Conservation (phyloP, 2,888 invertebrate genomes). For the Argyresthia goedartella region DNA sequence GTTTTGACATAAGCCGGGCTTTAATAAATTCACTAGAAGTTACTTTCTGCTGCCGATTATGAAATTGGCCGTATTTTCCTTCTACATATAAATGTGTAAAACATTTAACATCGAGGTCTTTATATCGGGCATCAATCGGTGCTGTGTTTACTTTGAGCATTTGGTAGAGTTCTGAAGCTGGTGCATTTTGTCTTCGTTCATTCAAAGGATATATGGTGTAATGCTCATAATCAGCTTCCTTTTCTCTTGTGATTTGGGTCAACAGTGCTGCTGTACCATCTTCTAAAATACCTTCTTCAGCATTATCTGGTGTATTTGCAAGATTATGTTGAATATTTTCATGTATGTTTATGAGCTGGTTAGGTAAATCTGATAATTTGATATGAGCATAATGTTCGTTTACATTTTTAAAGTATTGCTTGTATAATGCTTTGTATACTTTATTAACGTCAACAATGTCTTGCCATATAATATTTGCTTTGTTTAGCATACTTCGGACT, state of each 20-base stretch:
- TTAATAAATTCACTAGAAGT: conserved; percentile 14
- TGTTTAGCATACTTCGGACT: conserved; percentile 7
- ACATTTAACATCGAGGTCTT: conserved; percentile 8
- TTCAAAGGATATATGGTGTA: too few species aligned
- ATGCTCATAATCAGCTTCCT: conserved; percentile 10
- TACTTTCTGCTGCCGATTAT: conserved; percentile 11
- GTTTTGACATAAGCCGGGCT: conserved; percentile 9
- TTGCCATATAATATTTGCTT: conserved; percentile 16
- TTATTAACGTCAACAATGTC: conserved; percentile 23
- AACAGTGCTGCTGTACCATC: neutral
- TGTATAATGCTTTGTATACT: conserved; percentile 20
- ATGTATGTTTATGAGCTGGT: conserved; percentile 3
- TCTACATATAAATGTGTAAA: conserved; percentile 14
- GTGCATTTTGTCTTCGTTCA: neutral
- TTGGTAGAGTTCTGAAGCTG: conserved; percentile 14
- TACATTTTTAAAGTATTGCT: conserved; percentile 20
- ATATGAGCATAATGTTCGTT: conserved; percentile 22
- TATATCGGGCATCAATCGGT: conserved; percentile 13
- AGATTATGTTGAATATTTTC: conserved; percentile 5
- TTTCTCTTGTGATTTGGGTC: conserved; percentile 9
- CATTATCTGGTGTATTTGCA: neutral
- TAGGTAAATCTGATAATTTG: conserved; percentile 13
- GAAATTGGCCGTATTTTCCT: conserved; percentile 16
- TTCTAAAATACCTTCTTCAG: neutral
- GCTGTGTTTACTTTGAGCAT: conserved; percentile 15